phyloP scores from a whole-genome alignment of 2,797 vertebrate genomes.

The Selene dorsalis region DNA sequence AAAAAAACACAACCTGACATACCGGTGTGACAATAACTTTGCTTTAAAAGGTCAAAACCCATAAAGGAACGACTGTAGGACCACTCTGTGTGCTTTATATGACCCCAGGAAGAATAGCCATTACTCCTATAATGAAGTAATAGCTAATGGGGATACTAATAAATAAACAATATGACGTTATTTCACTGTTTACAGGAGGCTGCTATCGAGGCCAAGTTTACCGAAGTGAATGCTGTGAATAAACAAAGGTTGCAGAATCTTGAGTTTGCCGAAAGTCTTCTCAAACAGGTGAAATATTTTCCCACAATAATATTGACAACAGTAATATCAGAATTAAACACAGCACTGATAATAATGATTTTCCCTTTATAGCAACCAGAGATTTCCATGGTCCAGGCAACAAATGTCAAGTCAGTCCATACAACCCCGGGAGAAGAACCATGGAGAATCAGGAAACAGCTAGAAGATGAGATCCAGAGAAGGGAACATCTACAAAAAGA shows the following conservation, averaged over 20 bases:
- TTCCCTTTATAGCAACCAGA: constrained; percentile 87
- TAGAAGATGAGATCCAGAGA: constrained; percentile 91
- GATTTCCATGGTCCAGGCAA: constrained; percentile 71
- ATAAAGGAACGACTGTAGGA: too few relatives aligned
- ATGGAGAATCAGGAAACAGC: constrained; percentile 91
- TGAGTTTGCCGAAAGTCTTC: constrained; percentile 91
- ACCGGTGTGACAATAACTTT: too few relatives aligned
- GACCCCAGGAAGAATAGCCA: too few relatives aligned
- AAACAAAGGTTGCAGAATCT: constrained; percentile 91
- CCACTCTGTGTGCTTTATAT: too few relatives aligned
- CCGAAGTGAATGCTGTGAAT: constrained; percentile 93
- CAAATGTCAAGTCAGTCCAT: constrained; percentile 78
- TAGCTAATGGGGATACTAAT: too few relatives aligned
- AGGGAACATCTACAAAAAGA: constrained; percentile 93
- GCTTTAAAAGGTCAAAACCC: too few relatives aligned
- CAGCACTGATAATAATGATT: not conserved
- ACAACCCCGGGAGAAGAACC: constrained; percentile 82
- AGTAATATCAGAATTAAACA: not conserved
- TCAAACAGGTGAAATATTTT: constrained; percentile 88
- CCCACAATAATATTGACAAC: not conserved
- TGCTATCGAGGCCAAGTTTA: constrained; percentile 91
- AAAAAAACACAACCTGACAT: too few relatives aligned
- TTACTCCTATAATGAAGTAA: too few relatives aligned
- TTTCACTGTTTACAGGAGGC: constrained; percentile 86
- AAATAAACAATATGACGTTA: constrained; percentile 1